These are phyloP conservation scores for Tympanoctomys barrerae DNA, from an alignment of 2,797 vertebrate genomes.

Conservation along the genomic window DNA sequence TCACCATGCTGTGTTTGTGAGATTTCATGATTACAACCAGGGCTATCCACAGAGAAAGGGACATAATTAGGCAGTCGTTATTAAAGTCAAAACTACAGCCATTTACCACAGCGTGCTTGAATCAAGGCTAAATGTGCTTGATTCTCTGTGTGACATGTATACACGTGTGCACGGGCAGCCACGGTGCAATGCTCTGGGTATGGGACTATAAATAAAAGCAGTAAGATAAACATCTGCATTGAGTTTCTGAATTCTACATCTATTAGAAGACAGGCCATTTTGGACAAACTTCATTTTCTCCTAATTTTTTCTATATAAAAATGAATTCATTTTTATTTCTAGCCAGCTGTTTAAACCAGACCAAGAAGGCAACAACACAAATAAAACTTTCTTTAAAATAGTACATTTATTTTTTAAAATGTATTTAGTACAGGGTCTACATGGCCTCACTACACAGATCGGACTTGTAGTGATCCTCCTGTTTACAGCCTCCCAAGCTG, in stretches of 20 bases:
- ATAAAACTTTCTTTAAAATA: not conserved
- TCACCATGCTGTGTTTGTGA: slow-evolving; percentile 81
- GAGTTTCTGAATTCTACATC: not conserved
- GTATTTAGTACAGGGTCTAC: no score
- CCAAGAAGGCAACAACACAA: slow-evolving; percentile 18
- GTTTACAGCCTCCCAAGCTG: no score
- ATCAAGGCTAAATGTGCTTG: slow-evolving; percentile 32
- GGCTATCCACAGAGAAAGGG: slow-evolving; percentile 79
- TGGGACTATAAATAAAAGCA: not conserved
- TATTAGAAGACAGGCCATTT: slow-evolving; percentile 51
- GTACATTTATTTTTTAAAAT: no score
- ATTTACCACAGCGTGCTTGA: slow-evolving; percentile 33
- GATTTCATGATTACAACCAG: slow-evolving; percentile 79
- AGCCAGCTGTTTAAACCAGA: slow-evolving; percentile 9
- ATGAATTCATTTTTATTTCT: slow-evolving; percentile 59
- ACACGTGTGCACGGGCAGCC: not conserved
- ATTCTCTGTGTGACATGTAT: not conserved
- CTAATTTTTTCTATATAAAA: slow-evolving; percentile 39
- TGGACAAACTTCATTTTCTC: slow-evolving; percentile 39
- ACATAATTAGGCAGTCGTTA: slow-evolving; percentile 78
- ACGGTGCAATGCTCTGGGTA: not conserved
- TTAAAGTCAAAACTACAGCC: slow-evolving; percentile 45
- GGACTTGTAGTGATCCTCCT: no score
- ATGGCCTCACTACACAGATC: no score
- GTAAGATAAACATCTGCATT: not conserved